Evolutionary conservation across 2,113 vertebrate species (phyloP), one percentile per base, ranked within the genome.

Genomic region (Bothrops jararaca): DNA sequence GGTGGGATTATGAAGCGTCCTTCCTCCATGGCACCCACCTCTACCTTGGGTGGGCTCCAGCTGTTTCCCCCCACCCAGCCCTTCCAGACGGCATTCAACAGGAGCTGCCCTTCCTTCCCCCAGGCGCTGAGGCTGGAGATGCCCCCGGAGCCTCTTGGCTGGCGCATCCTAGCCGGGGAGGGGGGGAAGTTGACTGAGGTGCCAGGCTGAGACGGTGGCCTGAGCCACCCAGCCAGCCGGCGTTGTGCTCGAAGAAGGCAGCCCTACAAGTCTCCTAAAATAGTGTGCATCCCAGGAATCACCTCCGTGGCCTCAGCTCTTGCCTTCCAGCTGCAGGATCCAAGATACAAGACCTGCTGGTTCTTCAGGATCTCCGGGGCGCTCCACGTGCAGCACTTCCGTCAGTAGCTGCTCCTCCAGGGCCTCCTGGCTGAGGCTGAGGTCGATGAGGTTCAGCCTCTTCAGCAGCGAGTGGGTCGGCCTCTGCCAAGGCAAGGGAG

Each of bases 371-470:
- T 91, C 13, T 96, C 96, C 4, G 94, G 94, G 95, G 56, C 95
- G 88, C 60, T 98, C 97, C 1, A 94, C 86, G 26, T 94, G 95
- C 95, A 98, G 86, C 58, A 98, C 95, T 95, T 98, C 97, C 20
- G 96, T 95, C 94, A 98, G 96, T 95, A 98, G 95, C 92, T 98
- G 95, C 90, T 98, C 97, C 95, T 98, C 96, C 64, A 98, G 95
- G 64, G 98, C 96, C 18, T 96, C 95, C 45, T 92, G 91, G 95
- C 98, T 97, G 88, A 97, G 95, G 86, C 98, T 96, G 93, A 98
- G 95, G 95, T 99, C 98, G 80, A 98, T 94, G 26, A 98, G 95
- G 24, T 94, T 95, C 18, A 98, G 94, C 86, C 94, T 90, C 90
- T 98, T 97, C 94, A 99, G 93, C 53, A 98, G 86, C 24, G 96